These are phyloP conservation scores for Leptatherina wallacei DNA, from an alignment of 2,797 vertebrate genomes.

Conservation along the genomic window DNA sequence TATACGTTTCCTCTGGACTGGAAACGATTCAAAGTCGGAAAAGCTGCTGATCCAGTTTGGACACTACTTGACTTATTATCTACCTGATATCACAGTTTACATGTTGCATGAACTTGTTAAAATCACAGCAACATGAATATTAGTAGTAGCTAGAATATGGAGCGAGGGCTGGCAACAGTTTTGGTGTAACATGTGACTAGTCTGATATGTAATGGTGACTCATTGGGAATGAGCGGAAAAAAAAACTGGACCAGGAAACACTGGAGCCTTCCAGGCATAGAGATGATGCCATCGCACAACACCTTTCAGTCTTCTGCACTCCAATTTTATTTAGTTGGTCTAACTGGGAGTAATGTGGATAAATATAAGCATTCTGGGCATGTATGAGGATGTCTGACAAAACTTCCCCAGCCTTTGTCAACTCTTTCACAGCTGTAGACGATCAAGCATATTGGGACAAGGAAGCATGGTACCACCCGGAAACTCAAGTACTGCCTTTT, in stretches of 20 bases:
- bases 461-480: neutral
- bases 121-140: no score
- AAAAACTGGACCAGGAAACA: no score
- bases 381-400: neutral
- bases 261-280: no score
- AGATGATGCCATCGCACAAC: no score
- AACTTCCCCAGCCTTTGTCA: neutral
- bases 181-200: no score
- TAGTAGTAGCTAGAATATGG: no score
- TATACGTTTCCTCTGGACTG: neutral
- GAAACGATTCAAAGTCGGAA: neutral
- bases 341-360: neutral
- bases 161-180: no score
- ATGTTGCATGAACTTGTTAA: no score
- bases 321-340: neutral
- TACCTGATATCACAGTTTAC: no score
- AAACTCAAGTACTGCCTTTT: neutral
- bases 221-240: no score
- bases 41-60: neutral
- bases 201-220: no score
- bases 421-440: neutral
- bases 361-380: neutral
- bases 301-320: neutral
- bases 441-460: neutral
- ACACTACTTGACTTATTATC: no score